phyloP scores from a whole-genome alignment of 2,113 vertebrate genomes.

The Nanorana parkeri region DNA sequence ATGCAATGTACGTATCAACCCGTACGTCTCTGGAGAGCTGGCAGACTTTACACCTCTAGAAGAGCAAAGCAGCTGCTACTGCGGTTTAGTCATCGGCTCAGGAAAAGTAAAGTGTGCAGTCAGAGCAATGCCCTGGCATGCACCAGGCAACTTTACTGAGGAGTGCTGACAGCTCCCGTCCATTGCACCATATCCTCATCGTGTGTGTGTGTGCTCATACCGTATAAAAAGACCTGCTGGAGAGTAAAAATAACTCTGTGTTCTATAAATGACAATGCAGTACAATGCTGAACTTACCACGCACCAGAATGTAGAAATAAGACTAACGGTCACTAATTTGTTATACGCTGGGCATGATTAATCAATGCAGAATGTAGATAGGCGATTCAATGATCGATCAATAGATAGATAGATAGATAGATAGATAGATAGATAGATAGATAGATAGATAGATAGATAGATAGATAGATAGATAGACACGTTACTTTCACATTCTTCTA shows the following conservation, averaged over 20 bases:
- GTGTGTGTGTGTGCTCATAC: not conserved
- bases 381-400: not conserved
- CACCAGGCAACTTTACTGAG: conserved; percentile 18
- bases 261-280: too few species aligned
- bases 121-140: not conserved
- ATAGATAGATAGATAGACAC: too few species aligned
- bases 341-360: too few species aligned
- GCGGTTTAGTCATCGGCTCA: conserved; percentile 6
- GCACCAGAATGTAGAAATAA: too few species aligned
- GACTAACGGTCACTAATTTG: too few species aligned
- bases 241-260: too few species aligned
- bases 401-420: too few species aligned
- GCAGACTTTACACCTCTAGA: not conserved
- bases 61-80: not conserved
- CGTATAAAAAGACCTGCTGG: too few species aligned
- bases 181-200: not conserved
- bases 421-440: not conserved
- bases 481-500: too few species aligned
- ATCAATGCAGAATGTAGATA: not conserved
- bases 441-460: too few species aligned
- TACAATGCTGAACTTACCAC: too few species aligned
- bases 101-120: not conserved
- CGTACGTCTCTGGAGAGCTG: not conserved
- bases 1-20: not conserved
- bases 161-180: not conserved